Evolutionary conservation across 2,888 invertebrate species (phyloP), one percentile per base, ranked within the genome.

Genomic region (Ischnus inquisitorius): DNA sequence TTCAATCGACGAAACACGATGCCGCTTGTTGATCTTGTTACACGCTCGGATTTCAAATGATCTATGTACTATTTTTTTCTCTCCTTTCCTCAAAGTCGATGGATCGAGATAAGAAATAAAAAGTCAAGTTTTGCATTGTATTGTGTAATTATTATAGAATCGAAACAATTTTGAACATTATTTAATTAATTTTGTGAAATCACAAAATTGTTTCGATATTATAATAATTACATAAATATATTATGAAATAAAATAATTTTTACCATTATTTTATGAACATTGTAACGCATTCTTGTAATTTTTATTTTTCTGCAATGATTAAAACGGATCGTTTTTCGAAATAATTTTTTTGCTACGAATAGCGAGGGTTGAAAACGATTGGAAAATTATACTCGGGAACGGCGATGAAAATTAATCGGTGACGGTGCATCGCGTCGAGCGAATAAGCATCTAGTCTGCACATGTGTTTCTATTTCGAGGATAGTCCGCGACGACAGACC

Each of bases 391-490:
- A 19, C 16, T 19, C 6, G 6, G 1, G 54, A 54, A 54, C 3
- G 1, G 34, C 22, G 54, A 22, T 19, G 34, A 22, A 54, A 22
- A 54, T 54, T 54, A 16, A 5, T 54, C 1, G 12, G 19, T 10
- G 2, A 51, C 8, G 19, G 12, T 19, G 10, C 12, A 34, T 54
- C 54, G n/a, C 12, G 22, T 54, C 6, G 54, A 54, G 54, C 54
- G 6, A 22, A 43, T 46, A 60, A 54, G 54, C 22, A 16, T 4
- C 6, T 16, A 39, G 19, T 22, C 8, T 54, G 67, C 67, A 76
- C 43, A 57, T 67, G 65, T 41, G n/a, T 67, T 25, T 65, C 54
- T 77, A 77, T 77, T 77, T 77, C 57, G 65, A 77, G 76, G 54
- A 54, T 67, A 67, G 34, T 16, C 19, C 41, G 64, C 72, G 46